Base-by-base conservation (phyloP, 2,797 vertebrate species). In the Atherinosoma microstoma region DNA sequence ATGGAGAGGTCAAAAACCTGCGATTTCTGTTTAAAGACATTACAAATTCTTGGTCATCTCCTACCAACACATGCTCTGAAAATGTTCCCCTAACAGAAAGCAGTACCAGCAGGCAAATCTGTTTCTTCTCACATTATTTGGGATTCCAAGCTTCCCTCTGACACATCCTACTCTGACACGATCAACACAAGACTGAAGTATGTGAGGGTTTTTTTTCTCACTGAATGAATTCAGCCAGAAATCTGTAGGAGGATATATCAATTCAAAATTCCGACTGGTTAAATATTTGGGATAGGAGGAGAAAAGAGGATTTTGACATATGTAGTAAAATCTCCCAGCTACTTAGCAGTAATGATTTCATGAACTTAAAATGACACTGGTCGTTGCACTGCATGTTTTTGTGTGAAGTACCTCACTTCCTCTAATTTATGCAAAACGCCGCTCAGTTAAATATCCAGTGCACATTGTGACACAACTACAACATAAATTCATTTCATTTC, bases 131-230 rank as follows among this genome's bases (percentile, higher is more conserved):
- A 84, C 88, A 91, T 84, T 84, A 85, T 82, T 89, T 82, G 56
- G 77, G 69, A 87, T 84, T 87, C 78, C 84, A 24, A 57, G 76
- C 73, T 88, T 84, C 84, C 84, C 87, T 80, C 81, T 85, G 89
- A 84, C 88, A 85, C 82, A 78, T 73, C 75, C 78, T 81, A 58
- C 58, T 34, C 80, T 86, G 82, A 89, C 85, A 89, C 84, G 83
- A 85, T 66, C 74, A 72, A 78, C 78, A 73, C 71, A 54, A 89
- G 75, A 81, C 75, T 85, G 80, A 75, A 88, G 80, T 80, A 87
- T 79, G 85, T 82, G 62, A 85, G 86, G 83, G 84, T 87, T 89
- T 85, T 87, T 87, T 89, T 85, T 87, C 67, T 86, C 72, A 68
- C 78, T n/a, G 5, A 77, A 64, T 72, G 67, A 78, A 71, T 64